Conservation (phyloP, 2,797 vertebrate species). For the Gallinago nigripennis region DNA sequence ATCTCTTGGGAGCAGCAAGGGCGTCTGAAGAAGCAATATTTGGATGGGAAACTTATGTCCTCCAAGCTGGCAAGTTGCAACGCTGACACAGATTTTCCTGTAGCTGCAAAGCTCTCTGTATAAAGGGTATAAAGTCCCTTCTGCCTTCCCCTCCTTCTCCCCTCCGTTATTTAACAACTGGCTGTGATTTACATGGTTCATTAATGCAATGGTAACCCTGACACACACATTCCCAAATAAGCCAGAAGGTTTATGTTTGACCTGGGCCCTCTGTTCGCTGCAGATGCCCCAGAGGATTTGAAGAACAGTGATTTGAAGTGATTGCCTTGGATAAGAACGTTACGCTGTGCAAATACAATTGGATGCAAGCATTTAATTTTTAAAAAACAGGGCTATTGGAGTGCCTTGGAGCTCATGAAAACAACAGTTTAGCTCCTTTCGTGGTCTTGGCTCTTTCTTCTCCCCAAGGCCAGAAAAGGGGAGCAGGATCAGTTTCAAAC, state of each 20-base stretch:
- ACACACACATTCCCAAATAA: neutral
- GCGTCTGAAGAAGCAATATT: neutral
- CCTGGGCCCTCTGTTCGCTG: conserved; percentile 18
- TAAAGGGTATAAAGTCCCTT: neutral
- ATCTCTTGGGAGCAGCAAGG: conserved; percentile 1
- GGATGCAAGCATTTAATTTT: conserved; percentile 47
- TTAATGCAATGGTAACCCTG: neutral
- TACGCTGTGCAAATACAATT: conserved; percentile 35
- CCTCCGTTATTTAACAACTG: neutral
- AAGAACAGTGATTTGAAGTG: conserved; percentile 55
- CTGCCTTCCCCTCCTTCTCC: conserved; percentile 1
- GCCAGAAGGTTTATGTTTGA: conserved; percentile 45
- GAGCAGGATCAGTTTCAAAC: neutral
- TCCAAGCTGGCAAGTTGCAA: conserved; percentile 9
- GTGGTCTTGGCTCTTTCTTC: neutral
- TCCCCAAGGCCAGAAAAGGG: neutral
- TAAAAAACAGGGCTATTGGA: neutral
- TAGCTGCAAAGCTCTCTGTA: neutral
- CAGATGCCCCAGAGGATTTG: conserved; percentile 21
- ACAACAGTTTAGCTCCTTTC: neutral
- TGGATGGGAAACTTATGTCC: conserved; percentile 55
- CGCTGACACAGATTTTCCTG: neutral
- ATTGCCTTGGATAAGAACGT: conserved; percentile 12
- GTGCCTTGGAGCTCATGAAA: neutral
- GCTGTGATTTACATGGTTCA: conserved; percentile 25